Evolutionary conservation across 2,797 vertebrate species (phyloP), one percentile per base, ranked within the genome.

Genomic region (Luscinia luscinia): DNA sequence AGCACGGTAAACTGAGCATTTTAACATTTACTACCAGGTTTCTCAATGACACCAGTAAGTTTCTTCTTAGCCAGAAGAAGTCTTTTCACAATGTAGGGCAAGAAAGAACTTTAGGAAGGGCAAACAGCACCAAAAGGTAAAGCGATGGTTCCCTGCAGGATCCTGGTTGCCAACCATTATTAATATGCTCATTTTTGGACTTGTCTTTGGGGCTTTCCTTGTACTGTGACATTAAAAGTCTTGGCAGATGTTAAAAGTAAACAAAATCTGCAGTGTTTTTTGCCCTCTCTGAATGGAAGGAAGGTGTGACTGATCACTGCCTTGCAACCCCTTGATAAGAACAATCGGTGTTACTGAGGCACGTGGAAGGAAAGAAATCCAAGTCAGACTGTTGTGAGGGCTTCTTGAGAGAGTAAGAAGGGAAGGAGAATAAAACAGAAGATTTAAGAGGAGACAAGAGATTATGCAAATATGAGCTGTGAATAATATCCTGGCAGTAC

Each of bases 241-340:
- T 95, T 98, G 97, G 97, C 98, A 98, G 98, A 98, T 97, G 97
- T 95, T 94, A 94, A 93, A 96, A 97, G 96, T 89, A 76, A 97
- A 97, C 97, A 97, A 87, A 95, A 91, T 97, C 87, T 96, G 97
- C 91, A 90, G 94, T 82, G 83, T 78, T 97, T 82, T 20, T 90
- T 20, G 43, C 89, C 54, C 54, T 96, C 86, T 97, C 96, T 91
- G 70, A 89, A 74, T 97, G 97, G 96, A 91, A 97, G 96, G 97
- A 98, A 97, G 96, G 96, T 98, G 97, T 96, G 96, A 97, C 94
- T 96, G 90, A 93, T 94, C 57, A 80, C 85, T 20, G 82, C 87
- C 69, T 87, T 95, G 96, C 88, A 62, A 90, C 36, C 86, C 61
- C 80, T 66, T 46, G 48, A 91, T 96, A 98, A 92, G 97, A 97